Evolutionary conservation across 2,113 vertebrate species (phyloP).

Genomic region (Todiramphus chloris): DNA sequence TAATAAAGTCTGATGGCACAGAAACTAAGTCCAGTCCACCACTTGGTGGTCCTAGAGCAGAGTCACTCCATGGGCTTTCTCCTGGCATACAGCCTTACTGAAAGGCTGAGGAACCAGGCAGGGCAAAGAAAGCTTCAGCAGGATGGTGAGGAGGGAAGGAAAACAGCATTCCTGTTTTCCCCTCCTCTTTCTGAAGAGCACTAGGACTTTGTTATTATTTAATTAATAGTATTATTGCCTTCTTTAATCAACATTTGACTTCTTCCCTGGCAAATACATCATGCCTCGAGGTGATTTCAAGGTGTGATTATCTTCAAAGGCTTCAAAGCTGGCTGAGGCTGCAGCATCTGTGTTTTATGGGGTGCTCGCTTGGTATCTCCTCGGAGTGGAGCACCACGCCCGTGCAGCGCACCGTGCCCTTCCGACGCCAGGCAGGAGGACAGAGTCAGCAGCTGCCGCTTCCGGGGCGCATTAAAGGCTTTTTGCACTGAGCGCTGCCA

Average conservation of each 20-base stretch:
- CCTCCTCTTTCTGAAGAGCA: neutral
- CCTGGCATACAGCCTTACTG: neutral
- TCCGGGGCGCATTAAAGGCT: rapidly evolving
- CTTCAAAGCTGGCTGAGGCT: slow-evolving; percentile 1
- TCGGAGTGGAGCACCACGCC: neutral
- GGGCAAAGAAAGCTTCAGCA: neutral
- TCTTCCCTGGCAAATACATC: slow-evolving; percentile 9
- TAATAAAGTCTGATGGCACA: neutral
- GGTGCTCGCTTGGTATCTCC: neutral
- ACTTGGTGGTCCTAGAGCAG: neutral
- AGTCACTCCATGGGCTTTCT: rapidly evolving
- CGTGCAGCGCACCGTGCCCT: neutral
- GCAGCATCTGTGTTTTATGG: slow-evolving; percentile 33
- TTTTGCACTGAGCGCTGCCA: neutral
- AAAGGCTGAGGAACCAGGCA: neutral
- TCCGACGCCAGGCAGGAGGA: neutral
- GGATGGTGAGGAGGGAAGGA: neutral
- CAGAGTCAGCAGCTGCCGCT: neutral
- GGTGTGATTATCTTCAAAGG: slow-evolving; percentile 52
- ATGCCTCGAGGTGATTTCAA: neutral
- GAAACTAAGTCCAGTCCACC: rapidly evolving
- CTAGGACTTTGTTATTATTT: neutral
- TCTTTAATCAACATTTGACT: slow-evolving; percentile 21
- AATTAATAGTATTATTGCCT: neutral
- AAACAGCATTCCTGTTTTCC: neutral